These are phyloP conservation scores for Leucosticte australis DNA, from an alignment of 2,113 vertebrate species.

Conservation along the genomic window DNA sequence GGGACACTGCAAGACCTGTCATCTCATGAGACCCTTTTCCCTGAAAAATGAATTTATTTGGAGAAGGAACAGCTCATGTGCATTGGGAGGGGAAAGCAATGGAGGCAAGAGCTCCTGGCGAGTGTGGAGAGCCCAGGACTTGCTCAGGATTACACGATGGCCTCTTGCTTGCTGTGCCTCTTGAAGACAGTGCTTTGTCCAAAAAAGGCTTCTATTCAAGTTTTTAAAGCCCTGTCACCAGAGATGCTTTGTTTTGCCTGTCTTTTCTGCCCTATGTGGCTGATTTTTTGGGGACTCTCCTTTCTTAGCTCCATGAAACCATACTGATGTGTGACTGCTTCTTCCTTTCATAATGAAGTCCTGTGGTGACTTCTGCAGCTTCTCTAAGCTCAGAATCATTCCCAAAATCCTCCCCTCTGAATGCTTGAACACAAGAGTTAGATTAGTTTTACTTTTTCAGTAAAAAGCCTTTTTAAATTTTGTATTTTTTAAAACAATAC, in stretches of 20 bases:
- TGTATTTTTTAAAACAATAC: neutral
- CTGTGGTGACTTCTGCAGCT: neutral
- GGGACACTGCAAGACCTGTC: neutral
- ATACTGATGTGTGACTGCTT: neutral
- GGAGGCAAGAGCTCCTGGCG: neutral
- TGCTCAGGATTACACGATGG: fast-evolving
- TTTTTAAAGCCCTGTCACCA: neutral
- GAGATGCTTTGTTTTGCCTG: neutral
- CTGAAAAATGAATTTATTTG: neutral
- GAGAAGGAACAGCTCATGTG: neutral
- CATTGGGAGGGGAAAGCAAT: neutral
- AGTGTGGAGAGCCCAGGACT: neutral
- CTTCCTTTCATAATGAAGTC: neutral
- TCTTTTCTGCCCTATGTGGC: neutral
- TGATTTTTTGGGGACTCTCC: neutral
- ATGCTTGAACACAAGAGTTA: neutral
- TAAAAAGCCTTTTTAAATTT: neutral
- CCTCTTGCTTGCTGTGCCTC: neutral
- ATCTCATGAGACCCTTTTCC: neutral
- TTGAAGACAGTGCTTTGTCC: neutral
- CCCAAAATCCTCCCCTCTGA: neutral
- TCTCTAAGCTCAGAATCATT: neutral
- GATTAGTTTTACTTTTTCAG: slow-evolving; percentile 6
- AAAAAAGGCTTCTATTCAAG: neutral
- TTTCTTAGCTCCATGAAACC: neutral